A percentile compares a stretch with the other conserved stretches of the same genome.
Evolutionary conservation across 2,888 invertebrate genomes (phyloP).

Genomic region (Rhaphigaster nebulosa): DNA sequence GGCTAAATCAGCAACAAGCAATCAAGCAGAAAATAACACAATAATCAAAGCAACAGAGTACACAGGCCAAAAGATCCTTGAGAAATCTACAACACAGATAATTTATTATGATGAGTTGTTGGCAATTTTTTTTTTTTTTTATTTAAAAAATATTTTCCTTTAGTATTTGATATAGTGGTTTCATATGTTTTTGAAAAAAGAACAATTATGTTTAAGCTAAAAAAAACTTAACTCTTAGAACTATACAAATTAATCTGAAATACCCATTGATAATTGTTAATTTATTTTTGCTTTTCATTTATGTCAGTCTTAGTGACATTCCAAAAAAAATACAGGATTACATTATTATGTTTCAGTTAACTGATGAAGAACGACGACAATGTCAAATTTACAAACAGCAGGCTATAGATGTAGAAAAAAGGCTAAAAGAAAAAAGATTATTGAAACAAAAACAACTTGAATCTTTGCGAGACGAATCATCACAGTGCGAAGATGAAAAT

Average conservation of each 20-base stretch:
- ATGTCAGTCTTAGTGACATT: background rate
- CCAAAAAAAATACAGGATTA: background rate
- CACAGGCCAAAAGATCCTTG: too few relatives aligned
- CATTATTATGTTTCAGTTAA: conserved; percentile 62
- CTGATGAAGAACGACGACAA: conserved; percentile 63
- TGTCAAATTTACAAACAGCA: conserved; percentile 62
- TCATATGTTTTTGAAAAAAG: too few relatives aligned
- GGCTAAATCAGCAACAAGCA: too few relatives aligned
- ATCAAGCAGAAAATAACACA: too few relatives aligned
- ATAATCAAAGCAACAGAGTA: too few relatives aligned
- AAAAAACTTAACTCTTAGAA: background rate
- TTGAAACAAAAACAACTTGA: conserved; percentile 33
- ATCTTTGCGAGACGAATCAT: background rate
- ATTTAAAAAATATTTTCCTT: too few relatives aligned
- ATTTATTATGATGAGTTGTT: too few relatives aligned
- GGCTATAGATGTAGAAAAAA: conserved; percentile 64
- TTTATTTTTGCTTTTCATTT: background rate
- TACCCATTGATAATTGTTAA: background rate
- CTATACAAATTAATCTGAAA: background rate
- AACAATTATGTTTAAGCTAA: too few relatives aligned
- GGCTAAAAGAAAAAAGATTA: conserved; percentile 60
- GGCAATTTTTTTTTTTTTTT: too few relatives aligned
- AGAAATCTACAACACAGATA: too few relatives aligned
- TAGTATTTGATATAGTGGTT: too few relatives aligned
- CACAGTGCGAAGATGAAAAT: background rate